Evolutionary conservation across 2,888 invertebrate species (phyloP), one percentile per base, ranked within the genome.

Genomic region (Yponomeuta cagnagella): DNA sequence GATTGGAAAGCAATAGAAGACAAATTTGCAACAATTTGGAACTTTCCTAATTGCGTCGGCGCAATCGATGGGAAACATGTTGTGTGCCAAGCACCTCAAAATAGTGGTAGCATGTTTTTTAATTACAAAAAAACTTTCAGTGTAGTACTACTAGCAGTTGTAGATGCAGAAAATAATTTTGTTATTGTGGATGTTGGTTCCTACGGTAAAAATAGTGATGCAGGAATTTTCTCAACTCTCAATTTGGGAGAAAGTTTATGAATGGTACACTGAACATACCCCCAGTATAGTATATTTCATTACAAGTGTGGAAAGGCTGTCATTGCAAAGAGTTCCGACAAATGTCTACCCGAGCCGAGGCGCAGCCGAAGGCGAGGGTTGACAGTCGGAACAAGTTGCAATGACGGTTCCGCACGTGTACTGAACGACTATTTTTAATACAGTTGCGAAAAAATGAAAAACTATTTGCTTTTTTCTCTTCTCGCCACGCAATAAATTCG

Each of bases 181-280:
- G 73, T 74, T 70, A 72, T 73, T 65, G 73, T 74, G 65, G 72
- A 74, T 70, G 71, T 73, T 73, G 74, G 75, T 65, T 73, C 74
- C 63, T 72, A 72, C 72, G 73, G 73, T 68, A 37, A 73, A 30
- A 73, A 71, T 68, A 73, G 73, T 72, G 73, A 74, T 67, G 70
- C 72, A 48, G 75, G 73, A 69, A 75, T 74, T 71, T 73, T 73
- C 72, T 70, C 69, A 68, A 68, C 23, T 68, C 68, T 37, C n/a
- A n/a, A 10, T 37, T 68, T 10, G 37, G 48, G 12, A 33, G 23
- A 15, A 68, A 68, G 43, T 23, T 68, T 15, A 10, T 10, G 33
- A 48, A 68, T 48, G 48, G 48, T 10, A 48, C 37, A 23, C 33
- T 68, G 15, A 37, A 33, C 23, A 68, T 68, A 68, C 68, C 68